These are phyloP conservation scores for Ageneiosus marmoratus DNA, from an alignment of 2,113 vertebrate genomes.

Conservation along the genomic window DNA sequence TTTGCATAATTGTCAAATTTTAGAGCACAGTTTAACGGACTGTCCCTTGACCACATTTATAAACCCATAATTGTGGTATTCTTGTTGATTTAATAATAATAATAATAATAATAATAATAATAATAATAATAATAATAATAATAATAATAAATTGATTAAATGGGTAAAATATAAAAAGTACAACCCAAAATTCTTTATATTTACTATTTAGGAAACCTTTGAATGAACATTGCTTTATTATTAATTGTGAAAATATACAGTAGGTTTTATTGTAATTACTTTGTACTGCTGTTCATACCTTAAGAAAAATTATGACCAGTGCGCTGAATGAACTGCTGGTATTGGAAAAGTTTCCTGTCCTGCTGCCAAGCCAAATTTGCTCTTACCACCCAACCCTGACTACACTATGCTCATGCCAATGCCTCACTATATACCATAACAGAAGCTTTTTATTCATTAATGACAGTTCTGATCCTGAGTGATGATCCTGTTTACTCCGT, in stretches of 20 bases:
- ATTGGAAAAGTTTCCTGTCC: neutral
- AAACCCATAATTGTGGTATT: too few species aligned
- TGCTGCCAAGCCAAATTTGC: neutral
- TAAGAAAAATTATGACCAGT: neutral
- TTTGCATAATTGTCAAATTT: too few species aligned
- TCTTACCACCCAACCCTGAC: constrained; percentile 9
- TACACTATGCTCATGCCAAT: neutral
- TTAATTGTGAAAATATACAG: constrained; percentile 6
- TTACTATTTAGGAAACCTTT: neutral
- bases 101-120: too few species aligned
- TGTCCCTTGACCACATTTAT: too few species aligned
- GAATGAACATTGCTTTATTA: neutral
- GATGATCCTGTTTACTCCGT: neutral
- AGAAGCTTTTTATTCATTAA: neutral
- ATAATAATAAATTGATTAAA: too few species aligned
- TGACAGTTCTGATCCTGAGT: neutral
- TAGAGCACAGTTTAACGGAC: too few species aligned
- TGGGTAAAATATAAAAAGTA: too few species aligned
- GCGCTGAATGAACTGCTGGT: neutral
- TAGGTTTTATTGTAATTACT: constrained; percentile 1
- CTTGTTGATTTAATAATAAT: too few species aligned
- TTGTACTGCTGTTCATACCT: neutral
- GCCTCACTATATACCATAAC: neutral
- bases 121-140: too few species aligned
- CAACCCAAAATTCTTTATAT: too few species aligned